Evolutionary conservation across 2,797 vertebrate genomes (phyloP), one percentile per base, ranked within the genome.

Genomic region (Carduelis carduelis): DNA sequence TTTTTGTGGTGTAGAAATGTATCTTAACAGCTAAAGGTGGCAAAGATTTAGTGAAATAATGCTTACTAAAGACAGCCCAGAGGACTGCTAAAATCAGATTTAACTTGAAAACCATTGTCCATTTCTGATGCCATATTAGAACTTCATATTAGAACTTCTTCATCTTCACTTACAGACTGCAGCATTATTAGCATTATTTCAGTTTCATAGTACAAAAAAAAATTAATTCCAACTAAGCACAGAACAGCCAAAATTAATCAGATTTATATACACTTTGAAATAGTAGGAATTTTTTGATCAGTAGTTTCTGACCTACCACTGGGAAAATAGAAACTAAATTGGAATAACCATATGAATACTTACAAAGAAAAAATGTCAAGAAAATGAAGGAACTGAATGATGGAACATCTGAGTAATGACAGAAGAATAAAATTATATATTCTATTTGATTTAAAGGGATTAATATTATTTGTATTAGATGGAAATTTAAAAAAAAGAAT

Each of bases 301-400:
- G 14, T 71, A 71, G 43, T 14, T 83, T 65, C 63, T 55, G n/a
- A 90, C 68, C 44, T 77, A 80, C 52, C 44, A 4, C 49, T 70
- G 17, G 12, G 43, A 85, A 18, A 11, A 46, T 11, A 69, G 39
- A 85, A 80, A 61, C 4, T 59, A 26, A 87, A 81, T 21, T 70
- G 18, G 46, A 57, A 75, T 79, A 87, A 87, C 47, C 17, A 64
- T 23, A 56, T 39, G 37, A 85, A 89, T 63, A 89, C 23, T 66
- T 80, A 69, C 2, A 83, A 46, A 94, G 24, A 69, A 95, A 95
- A 94, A 92, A 69, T 1, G 6, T 30, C 14, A 92, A 50, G 55
- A 88, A 87, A 95, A 90, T 87, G 15, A 94, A 92, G 15, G 14
- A 92, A 84, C 9, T 69, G 39, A 93, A 44, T 35, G 55, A 89